These are phyloP conservation scores for Erpetoichthys calabaricus DNA, from an alignment of 2,797 vertebrate genomes.

Conservation along the genomic window DNA sequence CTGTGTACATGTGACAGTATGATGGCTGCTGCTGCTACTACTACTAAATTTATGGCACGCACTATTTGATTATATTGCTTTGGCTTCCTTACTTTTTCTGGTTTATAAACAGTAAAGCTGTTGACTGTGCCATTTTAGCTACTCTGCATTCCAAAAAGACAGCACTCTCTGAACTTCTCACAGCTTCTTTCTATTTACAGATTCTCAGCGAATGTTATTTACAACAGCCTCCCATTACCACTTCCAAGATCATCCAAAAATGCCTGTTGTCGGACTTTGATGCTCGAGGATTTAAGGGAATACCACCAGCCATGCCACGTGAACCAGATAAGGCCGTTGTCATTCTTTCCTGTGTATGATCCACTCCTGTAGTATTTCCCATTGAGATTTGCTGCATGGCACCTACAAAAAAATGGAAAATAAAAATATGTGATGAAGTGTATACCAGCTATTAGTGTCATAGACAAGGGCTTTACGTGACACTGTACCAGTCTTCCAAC, in stretches of 20 bases:
- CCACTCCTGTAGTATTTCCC: constrained; percentile 64
- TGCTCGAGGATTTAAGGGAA: constrained; percentile 67
- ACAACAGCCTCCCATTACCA: constrained; percentile 43
- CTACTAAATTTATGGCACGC: too few relatives aligned
- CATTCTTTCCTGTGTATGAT: constrained; percentile 48
- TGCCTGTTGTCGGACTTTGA: constrained; percentile 64
- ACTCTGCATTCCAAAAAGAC: too few relatives aligned
- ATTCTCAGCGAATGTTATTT: too few relatives aligned
- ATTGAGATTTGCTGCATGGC: constrained; percentile 73
- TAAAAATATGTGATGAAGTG: background rate
- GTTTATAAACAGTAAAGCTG: too few relatives aligned
- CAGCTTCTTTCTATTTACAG: too few relatives aligned
- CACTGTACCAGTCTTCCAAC: background rate
- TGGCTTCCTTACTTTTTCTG: too few relatives aligned
- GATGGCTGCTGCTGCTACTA: too few relatives aligned
- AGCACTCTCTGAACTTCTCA: too few relatives aligned
- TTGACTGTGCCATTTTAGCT: too few relatives aligned
- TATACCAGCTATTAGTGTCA: too few relatives aligned
- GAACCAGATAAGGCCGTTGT: constrained; percentile 71
- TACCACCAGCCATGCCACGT: constrained; percentile 77
- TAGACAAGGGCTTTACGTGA: background rate
- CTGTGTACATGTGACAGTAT: too few relatives aligned
- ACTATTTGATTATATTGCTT: too few relatives aligned
- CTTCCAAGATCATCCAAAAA: constrained; percentile 58
- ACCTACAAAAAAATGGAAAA: constrained; percentile 34